Conservation (phyloP, 2,797 vertebrate genomes). For the Aphelocoma californica region DNA sequence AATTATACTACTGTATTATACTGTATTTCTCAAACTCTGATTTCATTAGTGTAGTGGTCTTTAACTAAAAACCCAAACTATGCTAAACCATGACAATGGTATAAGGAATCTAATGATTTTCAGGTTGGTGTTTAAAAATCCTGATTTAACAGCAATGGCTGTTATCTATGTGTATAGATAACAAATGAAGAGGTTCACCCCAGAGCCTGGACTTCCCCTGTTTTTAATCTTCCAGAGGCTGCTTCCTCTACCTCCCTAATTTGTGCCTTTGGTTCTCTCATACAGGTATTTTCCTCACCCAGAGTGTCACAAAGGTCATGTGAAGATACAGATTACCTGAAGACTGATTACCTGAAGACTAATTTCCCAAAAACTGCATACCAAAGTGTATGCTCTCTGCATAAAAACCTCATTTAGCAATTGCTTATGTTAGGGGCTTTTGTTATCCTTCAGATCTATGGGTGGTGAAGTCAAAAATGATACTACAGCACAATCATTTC, state of each 20-base stretch:
- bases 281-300: background rate
- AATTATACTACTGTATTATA: background rate
- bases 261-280: background rate
- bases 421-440: rapidly evolving
- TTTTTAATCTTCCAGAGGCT: background rate
- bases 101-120: background rate
- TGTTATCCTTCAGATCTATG: background rate
- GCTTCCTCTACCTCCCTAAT: background rate
- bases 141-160: background rate
- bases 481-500: background rate
- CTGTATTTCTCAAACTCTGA: background rate
- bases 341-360: background rate
- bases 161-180: rapidly evolving
- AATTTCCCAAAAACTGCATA: background rate
- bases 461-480: background rate
- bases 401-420: background rate
- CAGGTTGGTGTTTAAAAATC: background rate
- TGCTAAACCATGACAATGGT: too few relatives aligned
- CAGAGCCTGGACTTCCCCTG: background rate
- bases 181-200: background rate
- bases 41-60: background rate
- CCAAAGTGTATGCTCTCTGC: background rate
- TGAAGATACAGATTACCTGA: background rate
- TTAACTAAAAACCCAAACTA: too few relatives aligned
- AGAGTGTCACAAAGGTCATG: background rate